Conservation (phyloP, 23 tunicate genomes). For the Styela clava region DNA sequence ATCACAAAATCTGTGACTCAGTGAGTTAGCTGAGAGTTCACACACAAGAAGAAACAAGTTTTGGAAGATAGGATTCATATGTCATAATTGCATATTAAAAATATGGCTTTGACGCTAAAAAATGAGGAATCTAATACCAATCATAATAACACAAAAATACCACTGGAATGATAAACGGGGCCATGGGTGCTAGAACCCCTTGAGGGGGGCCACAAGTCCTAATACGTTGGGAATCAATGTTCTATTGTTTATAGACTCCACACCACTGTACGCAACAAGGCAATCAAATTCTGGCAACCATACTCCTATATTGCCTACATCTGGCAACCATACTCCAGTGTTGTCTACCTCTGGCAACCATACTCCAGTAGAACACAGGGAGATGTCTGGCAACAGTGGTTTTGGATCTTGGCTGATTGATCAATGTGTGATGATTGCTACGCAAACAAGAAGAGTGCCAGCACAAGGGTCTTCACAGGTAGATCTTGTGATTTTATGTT, state of each 20-base stretch:
- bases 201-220: too few relatives aligned
- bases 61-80: too few relatives aligned
- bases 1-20: too few relatives aligned
- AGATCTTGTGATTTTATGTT: background rate
- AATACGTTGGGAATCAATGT: too few relatives aligned
- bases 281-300: background rate
- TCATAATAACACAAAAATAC: too few relatives aligned
- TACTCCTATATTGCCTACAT: background rate
- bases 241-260: background rate
- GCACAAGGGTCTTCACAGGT: background rate
- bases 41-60: too few relatives aligned
- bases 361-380: background rate
- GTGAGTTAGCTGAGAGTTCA: too few relatives aligned
- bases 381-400: background rate
- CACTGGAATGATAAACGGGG: too few relatives aligned
- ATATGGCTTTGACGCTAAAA: too few relatives aligned
- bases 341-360: conserved; percentile 2
- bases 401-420: conserved; percentile 13
- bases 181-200: too few relatives aligned
- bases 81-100: too few relatives aligned
- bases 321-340: conserved; percentile 1
- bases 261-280: background rate
- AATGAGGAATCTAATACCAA: too few relatives aligned
- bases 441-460: background rate
- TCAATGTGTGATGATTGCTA: background rate